A percentile compares a stretch with the other conserved stretches of the same genome.
Conservation (phyloP, 2,888 invertebrate genomes). For the Apoderus coryli region DNA sequence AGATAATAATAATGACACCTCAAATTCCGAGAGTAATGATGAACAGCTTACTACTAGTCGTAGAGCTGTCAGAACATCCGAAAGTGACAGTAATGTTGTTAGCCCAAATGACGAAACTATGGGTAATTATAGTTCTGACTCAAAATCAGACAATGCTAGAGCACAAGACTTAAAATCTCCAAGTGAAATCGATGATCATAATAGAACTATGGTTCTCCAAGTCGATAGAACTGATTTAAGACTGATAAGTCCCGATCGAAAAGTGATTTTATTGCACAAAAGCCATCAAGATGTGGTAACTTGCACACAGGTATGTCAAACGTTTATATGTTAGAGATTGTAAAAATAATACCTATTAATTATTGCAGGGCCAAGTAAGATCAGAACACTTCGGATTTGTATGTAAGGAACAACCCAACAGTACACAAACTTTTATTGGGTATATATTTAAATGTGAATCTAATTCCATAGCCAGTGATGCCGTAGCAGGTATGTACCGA, state of each 20-base stretch:
- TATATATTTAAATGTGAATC: slow-evolving; percentile 86
- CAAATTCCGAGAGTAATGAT: no score
- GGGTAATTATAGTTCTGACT: no score
- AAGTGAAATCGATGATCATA: slow-evolving; percentile 46
- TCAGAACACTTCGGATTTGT: slow-evolving; percentile 89
- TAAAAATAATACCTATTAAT: neutral
- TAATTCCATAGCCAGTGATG: slow-evolving; percentile 64
- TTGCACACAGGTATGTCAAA: slow-evolving; percentile 52
- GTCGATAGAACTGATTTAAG: slow-evolving; percentile 77
- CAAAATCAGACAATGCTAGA: no score
- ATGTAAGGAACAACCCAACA: slow-evolving; percentile 56
- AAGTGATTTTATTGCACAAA: slow-evolving; percentile 76
- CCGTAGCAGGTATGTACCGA: slow-evolving; percentile 38
- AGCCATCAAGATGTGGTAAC: slow-evolving; percentile 79
- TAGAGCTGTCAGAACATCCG: no score
- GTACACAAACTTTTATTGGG: slow-evolving; percentile 54
- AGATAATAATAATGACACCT: no score
- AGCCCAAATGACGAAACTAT: no score
- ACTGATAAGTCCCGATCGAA: slow-evolving; percentile 85
- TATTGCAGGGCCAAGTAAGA: slow-evolving; percentile 53
- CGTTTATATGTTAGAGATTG: no score
- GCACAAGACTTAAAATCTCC: neutral
- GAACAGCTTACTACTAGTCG: no score
- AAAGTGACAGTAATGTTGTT: no score
- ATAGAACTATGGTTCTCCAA: slow-evolving; percentile 87